Conservation (phyloP, 2,797 vertebrate genomes). For the Cygnus olor region DNA sequence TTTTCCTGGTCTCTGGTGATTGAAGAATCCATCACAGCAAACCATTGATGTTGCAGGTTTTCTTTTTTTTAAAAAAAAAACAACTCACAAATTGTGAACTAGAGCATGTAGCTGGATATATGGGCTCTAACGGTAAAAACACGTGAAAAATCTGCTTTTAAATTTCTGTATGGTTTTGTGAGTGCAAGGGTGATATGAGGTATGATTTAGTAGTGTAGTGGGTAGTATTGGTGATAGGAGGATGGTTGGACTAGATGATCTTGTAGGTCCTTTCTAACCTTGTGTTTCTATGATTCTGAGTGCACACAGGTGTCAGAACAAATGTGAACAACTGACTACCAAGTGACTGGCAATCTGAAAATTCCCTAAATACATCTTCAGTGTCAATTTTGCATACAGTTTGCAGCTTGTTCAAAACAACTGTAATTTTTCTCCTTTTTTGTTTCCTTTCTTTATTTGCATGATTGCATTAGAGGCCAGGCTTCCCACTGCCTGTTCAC, state of each 20-base stretch:
- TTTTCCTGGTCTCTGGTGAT: not conserved
- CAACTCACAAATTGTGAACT: not conserved
- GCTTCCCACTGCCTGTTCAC: not conserved
- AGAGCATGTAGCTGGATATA: not conserved
- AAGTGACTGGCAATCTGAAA: not conserved
- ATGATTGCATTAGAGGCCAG: not conserved
- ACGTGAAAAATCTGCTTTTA: not conserved
- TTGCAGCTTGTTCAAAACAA: not conserved
- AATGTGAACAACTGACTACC: not conserved
- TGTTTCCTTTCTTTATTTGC: not conserved
- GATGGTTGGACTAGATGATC: too few relatives aligned
- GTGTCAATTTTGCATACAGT: not conserved
- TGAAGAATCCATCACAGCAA: not conserved
- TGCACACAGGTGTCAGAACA: not conserved
- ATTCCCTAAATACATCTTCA: not conserved
- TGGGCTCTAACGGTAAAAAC: not conserved
- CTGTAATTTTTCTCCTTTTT: not conserved
- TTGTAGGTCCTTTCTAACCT: too few relatives aligned
- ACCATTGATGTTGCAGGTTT: too few relatives aligned
- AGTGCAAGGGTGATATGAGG: not conserved
- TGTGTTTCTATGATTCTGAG: too few relatives aligned
- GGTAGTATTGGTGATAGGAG: too few relatives aligned
- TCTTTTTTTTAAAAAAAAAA: not conserved
- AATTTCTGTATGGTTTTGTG: not conserved
- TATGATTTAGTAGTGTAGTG: too few relatives aligned